Conservation (phyloP, 1,140 invertebrate genomes). For the fruit fly (Drosophila melanogaster) region Release_6_plus_ISO1_MT NT_037436.4:18742501-18743000, state of each 20-base stretch:
- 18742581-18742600: constrained; percentile 49
- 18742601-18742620: constrained; percentile 38
- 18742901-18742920: background rate
- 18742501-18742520: constrained; percentile 24
- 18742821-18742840: constrained; percentile 72
- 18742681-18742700: constrained; percentile 50
- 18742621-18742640: constrained; percentile 25
- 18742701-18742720: constrained; percentile 63
- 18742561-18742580: constrained; percentile 70
- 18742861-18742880: constrained; percentile 67
- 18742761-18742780: background rate
- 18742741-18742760: constrained; percentile 11
- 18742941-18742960: too few relatives aligned
- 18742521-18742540: constrained; percentile 54
- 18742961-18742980: too few relatives aligned
- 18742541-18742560: constrained; percentile 69
- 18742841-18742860: constrained; percentile 74
- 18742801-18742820: constrained; percentile 55
- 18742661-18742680: constrained; percentile 28
- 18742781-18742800: constrained; percentile 26
- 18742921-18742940: too few relatives aligned
- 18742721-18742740: constrained; percentile 51
- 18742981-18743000: too few relatives aligned
- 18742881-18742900: constrained; percentile 58
- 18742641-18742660: constrained; percentile 1